Percentiles rank a stretch among this genome's conserved stretches.
Evolutionary conservation across 2,113 vertebrate genomes (phyloP).

Genomic region (Phylloscopus trochilus): DNA sequence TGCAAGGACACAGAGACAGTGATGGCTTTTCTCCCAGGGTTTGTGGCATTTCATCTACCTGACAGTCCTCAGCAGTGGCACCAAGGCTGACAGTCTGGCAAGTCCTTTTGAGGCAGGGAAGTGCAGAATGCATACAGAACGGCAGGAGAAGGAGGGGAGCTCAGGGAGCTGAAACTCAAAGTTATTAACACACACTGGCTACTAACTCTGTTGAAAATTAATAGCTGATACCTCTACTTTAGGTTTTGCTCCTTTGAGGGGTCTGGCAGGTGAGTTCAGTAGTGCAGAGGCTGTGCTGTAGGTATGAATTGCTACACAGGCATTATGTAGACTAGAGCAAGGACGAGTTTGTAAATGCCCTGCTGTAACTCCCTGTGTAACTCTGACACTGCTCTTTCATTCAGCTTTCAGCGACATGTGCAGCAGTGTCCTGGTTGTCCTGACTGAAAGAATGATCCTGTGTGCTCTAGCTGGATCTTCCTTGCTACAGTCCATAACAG

Average conservation of each 20-base stretch:
- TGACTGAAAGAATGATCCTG: conserved; percentile 29
- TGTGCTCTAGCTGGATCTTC: conserved; percentile 46
- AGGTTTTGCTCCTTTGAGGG: neutral
- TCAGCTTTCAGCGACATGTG: neutral
- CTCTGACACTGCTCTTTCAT: neutral
- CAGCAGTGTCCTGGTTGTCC: neutral
- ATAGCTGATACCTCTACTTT: neutral
- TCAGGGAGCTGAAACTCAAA: neutral
- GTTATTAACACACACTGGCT: neutral
- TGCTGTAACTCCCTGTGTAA: neutral
- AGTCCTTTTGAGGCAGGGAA: neutral
- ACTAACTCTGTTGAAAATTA: neutral
- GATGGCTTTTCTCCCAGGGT: neutral
- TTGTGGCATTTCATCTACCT: neutral
- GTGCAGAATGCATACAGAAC: neutral
- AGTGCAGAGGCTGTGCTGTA: neutral
- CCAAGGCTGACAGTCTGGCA: neutral
- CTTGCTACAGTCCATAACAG: conserved; percentile 41
- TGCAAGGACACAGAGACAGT: neutral
- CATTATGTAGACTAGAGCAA: neutral
- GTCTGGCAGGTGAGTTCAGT: neutral
- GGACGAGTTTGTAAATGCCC: neutral
- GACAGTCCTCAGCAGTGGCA: neutral
- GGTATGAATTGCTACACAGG: neutral
- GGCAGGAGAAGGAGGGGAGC: neutral